A percentile compares a stretch with the other conserved stretches of the same genome.
Evolutionary conservation across 2,113 vertebrate genomes (phyloP).

Genomic region (Vidua chalybeata): DNA sequence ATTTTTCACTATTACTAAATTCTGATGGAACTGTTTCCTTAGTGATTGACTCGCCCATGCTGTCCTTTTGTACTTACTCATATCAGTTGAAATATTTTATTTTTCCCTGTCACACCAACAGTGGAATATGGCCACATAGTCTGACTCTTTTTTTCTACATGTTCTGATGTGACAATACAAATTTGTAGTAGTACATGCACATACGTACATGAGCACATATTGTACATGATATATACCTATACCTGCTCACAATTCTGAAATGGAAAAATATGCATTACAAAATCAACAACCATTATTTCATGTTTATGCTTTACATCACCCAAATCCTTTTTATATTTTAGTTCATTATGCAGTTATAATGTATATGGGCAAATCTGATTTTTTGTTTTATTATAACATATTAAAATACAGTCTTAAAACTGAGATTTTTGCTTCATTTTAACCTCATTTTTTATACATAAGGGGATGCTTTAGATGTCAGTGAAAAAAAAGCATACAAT

Average conservation of each 20-base stretch:
- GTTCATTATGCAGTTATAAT: not conserved
- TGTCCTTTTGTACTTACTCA: not conserved
- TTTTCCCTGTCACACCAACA: not conserved
- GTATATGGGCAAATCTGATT: not conserved
- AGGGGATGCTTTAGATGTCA: not conserved
- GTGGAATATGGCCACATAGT: not conserved
- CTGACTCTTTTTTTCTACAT: not conserved
- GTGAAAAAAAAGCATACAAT: not conserved
- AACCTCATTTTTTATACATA: not conserved
- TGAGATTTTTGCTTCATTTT: not conserved
- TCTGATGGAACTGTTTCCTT: not conserved
- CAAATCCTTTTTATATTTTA: not conserved
- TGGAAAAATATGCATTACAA: not conserved
- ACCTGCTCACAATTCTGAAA: not conserved
- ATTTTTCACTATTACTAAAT: not conserved
- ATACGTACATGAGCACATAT: not conserved
- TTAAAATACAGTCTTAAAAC: not conserved
- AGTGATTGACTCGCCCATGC: not conserved
- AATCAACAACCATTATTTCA: not conserved
- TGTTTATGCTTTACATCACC: not conserved
- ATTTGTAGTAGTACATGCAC: not conserved
- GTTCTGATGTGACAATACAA: not conserved
- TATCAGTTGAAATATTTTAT: not conserved
- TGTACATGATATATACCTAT: no score
- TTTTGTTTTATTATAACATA: not conserved